Evolutionary conservation across 2,113 vertebrate genomes (phyloP).

Genomic region (Aegotheles bennettii): DNA sequence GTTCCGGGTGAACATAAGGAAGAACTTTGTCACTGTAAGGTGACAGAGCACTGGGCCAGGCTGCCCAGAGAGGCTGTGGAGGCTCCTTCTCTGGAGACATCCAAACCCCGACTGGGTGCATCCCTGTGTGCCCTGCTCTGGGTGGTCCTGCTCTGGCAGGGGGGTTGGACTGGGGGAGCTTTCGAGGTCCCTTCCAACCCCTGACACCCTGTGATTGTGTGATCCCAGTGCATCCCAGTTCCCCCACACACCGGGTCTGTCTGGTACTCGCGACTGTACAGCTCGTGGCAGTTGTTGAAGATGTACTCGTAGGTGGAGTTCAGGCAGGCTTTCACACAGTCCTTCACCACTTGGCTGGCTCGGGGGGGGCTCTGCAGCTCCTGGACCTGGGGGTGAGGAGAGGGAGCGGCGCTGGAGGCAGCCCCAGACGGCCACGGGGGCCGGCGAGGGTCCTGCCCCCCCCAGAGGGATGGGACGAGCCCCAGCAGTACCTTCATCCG

Average conservation of each 20-base stretch:
- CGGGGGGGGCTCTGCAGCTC: slow-evolving; percentile 94
- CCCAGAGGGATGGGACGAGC: accelerated
- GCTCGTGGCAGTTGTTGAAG: slow-evolving; percentile 96
- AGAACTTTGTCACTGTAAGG: no score
- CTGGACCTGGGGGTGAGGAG: slow-evolving; percentile 79
- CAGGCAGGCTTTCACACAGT: slow-evolving; percentile 96
- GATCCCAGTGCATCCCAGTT: not conserved
- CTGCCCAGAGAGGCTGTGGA: no score
- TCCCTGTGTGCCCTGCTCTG: no score
- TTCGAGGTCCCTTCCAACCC: no score
- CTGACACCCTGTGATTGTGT: no score
- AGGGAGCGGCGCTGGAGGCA: not conserved
- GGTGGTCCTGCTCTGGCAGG: no score
- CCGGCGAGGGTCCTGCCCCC: not conserved
- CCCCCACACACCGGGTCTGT: slow-evolving; percentile 84
- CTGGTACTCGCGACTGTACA: slow-evolving; percentile 97
- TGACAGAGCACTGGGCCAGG: no score
- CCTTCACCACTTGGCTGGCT: slow-evolving; percentile 97
- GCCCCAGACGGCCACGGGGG: accelerated
- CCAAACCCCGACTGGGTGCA: no score
- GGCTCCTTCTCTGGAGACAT: no score
- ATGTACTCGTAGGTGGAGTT: slow-evolving; percentile 98
- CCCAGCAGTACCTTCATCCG: slow-evolving; percentile 91
- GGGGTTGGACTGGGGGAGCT: no score
- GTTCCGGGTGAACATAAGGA: no score